A percentile compares a stretch with the other conserved stretches of the same genome.
Conservation (phyloP, 2,113 vertebrate species). For the Gobio gobio region DNA sequence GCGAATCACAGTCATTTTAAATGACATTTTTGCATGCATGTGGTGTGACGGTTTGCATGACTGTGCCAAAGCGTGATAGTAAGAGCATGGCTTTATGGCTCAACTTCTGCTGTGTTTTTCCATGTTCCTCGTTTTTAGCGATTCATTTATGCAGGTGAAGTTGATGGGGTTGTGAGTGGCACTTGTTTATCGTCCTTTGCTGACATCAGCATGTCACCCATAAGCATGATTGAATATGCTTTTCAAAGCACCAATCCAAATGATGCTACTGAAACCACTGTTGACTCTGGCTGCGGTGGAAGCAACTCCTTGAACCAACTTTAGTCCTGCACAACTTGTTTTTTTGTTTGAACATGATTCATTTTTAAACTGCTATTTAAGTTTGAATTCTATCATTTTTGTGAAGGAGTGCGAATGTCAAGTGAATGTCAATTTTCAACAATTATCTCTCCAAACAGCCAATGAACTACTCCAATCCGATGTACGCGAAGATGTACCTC, state of each 20-base stretch:
- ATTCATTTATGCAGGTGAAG: slow-evolving; percentile 18
- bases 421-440: not conserved
- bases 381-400: not conserved
- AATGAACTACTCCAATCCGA: slow-evolving; percentile 97
- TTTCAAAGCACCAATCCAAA: slow-evolving; percentile 2
- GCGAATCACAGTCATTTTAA: not conserved
- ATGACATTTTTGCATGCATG: slow-evolving; percentile 31
- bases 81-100: slow-evolving; percentile 6
- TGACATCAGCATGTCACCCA: not conserved
- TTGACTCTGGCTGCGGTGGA: not conserved
- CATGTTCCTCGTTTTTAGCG: not conserved
- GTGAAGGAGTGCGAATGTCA: not conserved
- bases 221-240: not conserved
- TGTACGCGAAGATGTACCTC: slow-evolving; percentile 96
- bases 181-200: not conserved
- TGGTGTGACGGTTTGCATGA: not conserved
- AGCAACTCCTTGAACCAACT: not conserved
- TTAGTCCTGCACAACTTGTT: not conserved
- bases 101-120: not conserved
- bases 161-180: slow-evolving; percentile 21
- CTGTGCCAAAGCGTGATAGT: not conserved
- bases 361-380: not conserved
- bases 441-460: slow-evolving; percentile 76
- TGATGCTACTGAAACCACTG: not conserved
- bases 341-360: not conserved